Evolutionary conservation across 2,888 invertebrate species (phyloP), one percentile per base, ranked within the genome.

Genomic region (Sclerodermus sp.): DNA sequence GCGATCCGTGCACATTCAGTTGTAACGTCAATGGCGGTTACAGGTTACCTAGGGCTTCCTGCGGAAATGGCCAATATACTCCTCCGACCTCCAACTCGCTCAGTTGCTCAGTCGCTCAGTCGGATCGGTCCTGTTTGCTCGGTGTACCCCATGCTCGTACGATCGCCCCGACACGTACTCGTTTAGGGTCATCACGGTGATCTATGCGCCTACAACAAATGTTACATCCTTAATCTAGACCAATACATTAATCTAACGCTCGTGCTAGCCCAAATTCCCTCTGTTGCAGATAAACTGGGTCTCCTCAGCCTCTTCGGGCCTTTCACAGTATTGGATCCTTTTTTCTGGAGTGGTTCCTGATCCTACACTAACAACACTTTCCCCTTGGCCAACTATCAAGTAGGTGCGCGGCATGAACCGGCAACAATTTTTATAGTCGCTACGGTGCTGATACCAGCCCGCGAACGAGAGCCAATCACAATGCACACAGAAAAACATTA

Each of bases 31-130:
- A 73, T 70, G 69, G 70, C 66, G 65, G 69, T 71, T 73, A 65
- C 70, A 73, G 72, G 73, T 73, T 73, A 73, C 73, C 73, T 74
- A 73, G 71, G 71, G 66, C 70, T 74, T 74, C 74, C 74, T 74
- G 73, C 74, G 74, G 74, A 74, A 74, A 74, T 73, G 67, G 68
- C 71, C 74, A 74, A 74, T 74, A 72, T 74, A 73, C 67, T 67
- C 68, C 70, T 69, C 68, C 70, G 68, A 71, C 71, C 71, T 71
- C 71, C 68, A 71, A 68, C 71, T 70, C 66, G 55, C 64, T 64
- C 66, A 63, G 65, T 66, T 53, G 42, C 50, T 50, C 50, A 40
- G 39, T 49, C 36, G 60, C 66, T 63, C 52, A 49, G 58, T 62
- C 51, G 57, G 55, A 55, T 60, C 66, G 41, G 62, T 66, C 67